Conservation (phyloP, 2,888 invertebrate genomes). For the Platycheirus rosarum region DNA sequence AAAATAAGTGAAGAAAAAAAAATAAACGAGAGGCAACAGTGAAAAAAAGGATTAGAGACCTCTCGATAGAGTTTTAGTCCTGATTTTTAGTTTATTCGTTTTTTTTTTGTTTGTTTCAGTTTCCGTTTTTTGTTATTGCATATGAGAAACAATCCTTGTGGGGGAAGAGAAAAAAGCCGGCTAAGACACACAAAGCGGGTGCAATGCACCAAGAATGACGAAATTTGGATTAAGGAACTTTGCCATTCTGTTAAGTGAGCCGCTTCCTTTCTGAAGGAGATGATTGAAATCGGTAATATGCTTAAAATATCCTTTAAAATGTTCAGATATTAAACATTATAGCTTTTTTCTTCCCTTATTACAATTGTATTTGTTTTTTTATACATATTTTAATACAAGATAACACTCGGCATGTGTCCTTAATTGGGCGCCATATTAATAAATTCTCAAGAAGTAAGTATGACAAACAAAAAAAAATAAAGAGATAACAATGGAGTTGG, state of each 20-base stretch:
- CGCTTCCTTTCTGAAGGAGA: constrained; percentile 7
- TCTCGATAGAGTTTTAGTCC: constrained; percentile 66
- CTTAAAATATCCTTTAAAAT: constrained; percentile 1
- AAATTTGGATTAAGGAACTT: constrained; percentile 55
- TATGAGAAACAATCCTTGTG: not conserved
- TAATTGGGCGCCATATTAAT: constrained; percentile 42
- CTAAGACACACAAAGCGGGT: constrained; percentile 17
- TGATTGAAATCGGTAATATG: constrained; percentile 34
- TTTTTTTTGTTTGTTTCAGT: constrained; percentile 25
- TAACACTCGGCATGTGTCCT: constrained; percentile 30
- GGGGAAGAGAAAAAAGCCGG: constrained; percentile 57
- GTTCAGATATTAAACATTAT: no score
- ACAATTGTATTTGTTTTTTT: not conserved
- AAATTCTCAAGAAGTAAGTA: not conserved
- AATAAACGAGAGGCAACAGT: constrained; percentile 22
- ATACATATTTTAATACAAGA: not conserved
- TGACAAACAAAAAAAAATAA: not conserved
- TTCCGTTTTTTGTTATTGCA: constrained; percentile 21
- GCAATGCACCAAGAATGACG: constrained; percentile 31
- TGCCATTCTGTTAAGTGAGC: not conserved
- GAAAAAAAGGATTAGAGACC: constrained; percentile 69
- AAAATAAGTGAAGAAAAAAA: constrained; percentile 50
- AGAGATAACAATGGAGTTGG: constrained; percentile 18
- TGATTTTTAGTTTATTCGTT: constrained; percentile 9
- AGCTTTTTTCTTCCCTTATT: not conserved